Base-by-base conservation (phyloP, 1,140 invertebrate species). In the Pseudomyrmex dendroicus region DNA sequence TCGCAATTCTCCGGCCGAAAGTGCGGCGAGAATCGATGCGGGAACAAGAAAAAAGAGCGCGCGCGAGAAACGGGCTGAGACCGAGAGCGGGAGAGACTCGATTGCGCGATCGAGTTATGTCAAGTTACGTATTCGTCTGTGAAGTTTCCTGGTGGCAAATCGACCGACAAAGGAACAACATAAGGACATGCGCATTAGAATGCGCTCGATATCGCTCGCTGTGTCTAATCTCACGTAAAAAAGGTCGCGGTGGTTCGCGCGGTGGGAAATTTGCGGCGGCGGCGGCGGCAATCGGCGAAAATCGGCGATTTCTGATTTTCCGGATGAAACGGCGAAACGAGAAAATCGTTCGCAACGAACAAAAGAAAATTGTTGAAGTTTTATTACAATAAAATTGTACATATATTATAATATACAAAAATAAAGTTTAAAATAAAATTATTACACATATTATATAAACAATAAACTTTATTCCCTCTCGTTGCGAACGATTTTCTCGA, bases 281-380 rank as follows among this genome's bases (percentile, higher is more conserved):
- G 5, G 44, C 2, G 25, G 20, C 35, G 59, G 10, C 62, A 61
- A 52, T 13, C 48, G 46, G 20, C 61, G 72, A 77, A 66, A 77
- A 66, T 57, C 13, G 52, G 7, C 59, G 72, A 83, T 83, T 83
- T 77, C 62, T 44, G 57, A 64, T 77, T 83, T 66, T 83, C 72
- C 62, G 80, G 35, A 35, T 7, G 35, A 35, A 35, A 35, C 35
- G 35, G 35, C 35, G 50, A 9, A 66, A 35, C 61, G 54, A 80
- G 76, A 35, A 35, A 35, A 35, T 35, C 76, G 66, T 77, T 7
- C 72, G n/a, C 56, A 80, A 54, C 57, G 57, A 82, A 52, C n/a
- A 12, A 48, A 35, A 46, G 66, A 22, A 48, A 52, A 8, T 57
- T 57, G n/a, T 52, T 50, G 4, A 35, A 35, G 5, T 35, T 7